Evolutionary conservation across 2,888 invertebrate species (phyloP), one percentile per base, ranked within the genome.

Genomic region (Netelia virgata): DNA sequence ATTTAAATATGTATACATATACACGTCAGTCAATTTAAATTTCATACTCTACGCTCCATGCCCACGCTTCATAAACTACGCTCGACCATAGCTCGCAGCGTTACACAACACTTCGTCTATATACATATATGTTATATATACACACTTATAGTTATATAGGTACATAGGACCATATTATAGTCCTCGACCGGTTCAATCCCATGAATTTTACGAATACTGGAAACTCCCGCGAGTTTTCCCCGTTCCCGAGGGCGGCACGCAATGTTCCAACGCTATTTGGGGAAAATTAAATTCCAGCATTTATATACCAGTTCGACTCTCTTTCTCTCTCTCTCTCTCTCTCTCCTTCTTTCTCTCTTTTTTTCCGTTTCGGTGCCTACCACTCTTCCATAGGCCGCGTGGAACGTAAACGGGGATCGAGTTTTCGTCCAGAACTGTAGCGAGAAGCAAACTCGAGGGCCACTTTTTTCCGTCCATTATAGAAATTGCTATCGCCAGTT

Each of bases 221-320:
- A 69, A 81, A 64, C 74, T 75, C 75, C 28, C 53, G 61, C 28
- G 69, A 82, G 72, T 72, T 82, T 82, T 53, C 73, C 36, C 36
- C 73, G 16, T 36, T 23, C 66, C 11, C 64, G 47, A 1, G 47
- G 47, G 47, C 14, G 18, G n/a, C 50, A 47, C 59, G 47, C 77
- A 66, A 61, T 66, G 23, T 63, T 43, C 41, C 55, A 53, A 43
- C 14, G 23, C 72, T 78, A 59, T 84, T 72, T 53, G 66, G 47
- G 55, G 80, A 59, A 80, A 77, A 84, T 84, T 80, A 84, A 84
- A 84, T 84, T 80, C 72, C 76, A 69, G 50, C 61, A 74, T 78
- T 83, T 78, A 74, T 47, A 73, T 57, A 59, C 47, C 47, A 20
- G 66, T 57, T 28, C 59, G 59, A 50, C 55, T 23, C 18, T 55